Percentiles rank a stretch among this genome's conserved stretches.
These are phyloP conservation scores for Drosophila sucinea DNA, from an alignment of 1,140 invertebrate genomes.

Conservation along the genomic window DNA sequence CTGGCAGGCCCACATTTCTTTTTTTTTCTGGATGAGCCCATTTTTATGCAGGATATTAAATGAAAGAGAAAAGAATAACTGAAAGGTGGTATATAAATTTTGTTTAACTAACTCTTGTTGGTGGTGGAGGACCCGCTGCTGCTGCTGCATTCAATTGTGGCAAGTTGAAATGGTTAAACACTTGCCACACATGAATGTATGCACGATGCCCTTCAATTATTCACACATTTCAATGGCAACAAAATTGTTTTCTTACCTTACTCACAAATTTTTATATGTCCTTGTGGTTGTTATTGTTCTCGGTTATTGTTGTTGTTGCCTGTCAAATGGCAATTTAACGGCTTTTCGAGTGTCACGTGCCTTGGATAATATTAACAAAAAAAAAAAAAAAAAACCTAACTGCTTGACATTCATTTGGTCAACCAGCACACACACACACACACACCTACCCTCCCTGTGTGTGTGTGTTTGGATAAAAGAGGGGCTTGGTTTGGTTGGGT, in stretches of 20 bases:
- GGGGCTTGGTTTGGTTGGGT: background rate
- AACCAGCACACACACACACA: constrained; percentile 37
- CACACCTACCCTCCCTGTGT: background rate
- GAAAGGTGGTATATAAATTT: too few species aligned
- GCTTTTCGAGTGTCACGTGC: constrained; percentile 55
- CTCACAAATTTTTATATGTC: constrained; percentile 43
- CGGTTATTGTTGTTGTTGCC: constrained; percentile 35
- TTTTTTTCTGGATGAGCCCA: too few species aligned
- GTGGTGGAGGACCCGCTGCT: too few species aligned
- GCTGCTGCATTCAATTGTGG: too few species aligned
- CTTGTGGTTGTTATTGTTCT: constrained; percentile 22
- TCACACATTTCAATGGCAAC: constrained; percentile 54
- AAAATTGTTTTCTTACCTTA: constrained; percentile 50
- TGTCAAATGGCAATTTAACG: constrained; percentile 71
- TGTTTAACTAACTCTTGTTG: too few species aligned
- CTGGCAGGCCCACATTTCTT: too few species aligned
- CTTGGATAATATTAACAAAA: constrained; percentile 41
- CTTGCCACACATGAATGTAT: constrained; percentile 11
- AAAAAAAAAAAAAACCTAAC: constrained; percentile 44
- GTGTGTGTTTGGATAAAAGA: background rate
- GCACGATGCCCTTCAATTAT: constrained; percentile 50
- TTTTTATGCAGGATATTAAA: too few species aligned
- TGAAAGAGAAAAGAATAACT: too few species aligned
- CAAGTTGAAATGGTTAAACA: background rate
- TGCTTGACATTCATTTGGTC: constrained; percentile 78